A percentile compares a stretch with the other conserved stretches of the same genome.
Evolutionary conservation across 2,797 vertebrate species (phyloP).

Genomic region (Ibycter americanus): DNA sequence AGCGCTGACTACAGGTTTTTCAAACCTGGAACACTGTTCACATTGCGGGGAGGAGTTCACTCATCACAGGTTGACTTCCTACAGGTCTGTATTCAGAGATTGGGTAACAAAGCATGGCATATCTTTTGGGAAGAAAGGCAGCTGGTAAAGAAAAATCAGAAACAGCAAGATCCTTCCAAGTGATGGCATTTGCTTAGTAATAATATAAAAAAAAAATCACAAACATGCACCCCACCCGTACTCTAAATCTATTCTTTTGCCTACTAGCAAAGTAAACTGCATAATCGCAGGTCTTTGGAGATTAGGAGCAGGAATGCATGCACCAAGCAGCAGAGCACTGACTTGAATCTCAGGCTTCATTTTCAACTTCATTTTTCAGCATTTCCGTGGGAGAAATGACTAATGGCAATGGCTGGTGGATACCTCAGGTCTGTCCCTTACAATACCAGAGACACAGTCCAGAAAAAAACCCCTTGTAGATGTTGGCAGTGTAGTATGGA

Average conservation of each 20-base stretch:
- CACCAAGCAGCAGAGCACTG: neutral
- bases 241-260: neutral
- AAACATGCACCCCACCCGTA: rapidly evolving
- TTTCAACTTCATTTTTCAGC: neutral
- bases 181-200: neutral
- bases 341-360: neutral
- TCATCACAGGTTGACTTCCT: neutral
- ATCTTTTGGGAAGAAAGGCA: neutral
- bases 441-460: neutral
- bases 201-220: neutral
- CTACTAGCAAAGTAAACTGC: neutral
- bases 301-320: neutral
- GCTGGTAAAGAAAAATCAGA: neutral
- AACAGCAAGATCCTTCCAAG: neutral
- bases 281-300: neutral
- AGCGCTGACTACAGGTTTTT: neutral
- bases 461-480: neutral
- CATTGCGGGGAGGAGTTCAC: neutral
- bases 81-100: neutral
- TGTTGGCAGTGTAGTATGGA: neutral
- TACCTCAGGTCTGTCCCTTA: neutral
- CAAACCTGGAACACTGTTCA: neutral
- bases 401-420: neutral
- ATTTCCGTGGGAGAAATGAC: neutral
- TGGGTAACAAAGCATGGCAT: neutral